These are phyloP conservation scores for Macrobrachium nipponense DNA, from an alignment of 1,140 invertebrate genomes.

Conservation along the genomic window DNA sequence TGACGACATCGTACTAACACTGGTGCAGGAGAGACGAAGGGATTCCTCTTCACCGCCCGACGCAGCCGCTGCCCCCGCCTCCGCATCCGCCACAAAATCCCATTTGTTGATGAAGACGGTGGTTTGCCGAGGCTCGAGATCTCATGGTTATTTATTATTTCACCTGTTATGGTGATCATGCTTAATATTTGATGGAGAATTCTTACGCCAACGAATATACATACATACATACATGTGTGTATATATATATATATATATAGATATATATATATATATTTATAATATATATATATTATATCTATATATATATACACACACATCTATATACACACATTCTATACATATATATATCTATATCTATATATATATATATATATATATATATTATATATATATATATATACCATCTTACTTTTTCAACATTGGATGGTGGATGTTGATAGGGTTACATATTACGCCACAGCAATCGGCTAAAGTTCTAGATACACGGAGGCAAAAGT, in stretches of 20 bases:
- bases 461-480: too few relatives aligned
- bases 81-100: neutral
- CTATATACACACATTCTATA: slow-evolving; percentile 2
- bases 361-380: too few relatives aligned
- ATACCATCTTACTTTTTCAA: neutral
- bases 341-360: slow-evolving; percentile 7
- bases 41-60: slow-evolving; percentile 12
- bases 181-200: too few relatives aligned
- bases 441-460: too few relatives aligned
- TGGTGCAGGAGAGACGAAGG: slow-evolving; percentile 14
- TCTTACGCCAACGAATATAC: neutral
- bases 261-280: slow-evolving; percentile 32
- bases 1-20: slow-evolving; percentile 28
- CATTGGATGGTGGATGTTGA: too few relatives aligned
- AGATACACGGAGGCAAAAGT: too few relatives aligned
- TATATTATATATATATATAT: neutral
- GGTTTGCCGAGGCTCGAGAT: too few relatives aligned
- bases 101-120: too few relatives aligned
- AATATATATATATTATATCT: too few relatives aligned
- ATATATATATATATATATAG: slow-evolving; percentile 30
- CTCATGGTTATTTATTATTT: too few relatives aligned
- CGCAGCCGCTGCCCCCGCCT: neutral
- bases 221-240: slow-evolving; percentile 14
- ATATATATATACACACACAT: neutral
- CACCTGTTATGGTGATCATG: neutral